Percentiles rank a stretch among this genome's conserved stretches.
These are phyloP conservation scores for Steinernema scapterisci DNA, from an alignment of 2,888 invertebrate species.

Conservation along the genomic window DNA sequence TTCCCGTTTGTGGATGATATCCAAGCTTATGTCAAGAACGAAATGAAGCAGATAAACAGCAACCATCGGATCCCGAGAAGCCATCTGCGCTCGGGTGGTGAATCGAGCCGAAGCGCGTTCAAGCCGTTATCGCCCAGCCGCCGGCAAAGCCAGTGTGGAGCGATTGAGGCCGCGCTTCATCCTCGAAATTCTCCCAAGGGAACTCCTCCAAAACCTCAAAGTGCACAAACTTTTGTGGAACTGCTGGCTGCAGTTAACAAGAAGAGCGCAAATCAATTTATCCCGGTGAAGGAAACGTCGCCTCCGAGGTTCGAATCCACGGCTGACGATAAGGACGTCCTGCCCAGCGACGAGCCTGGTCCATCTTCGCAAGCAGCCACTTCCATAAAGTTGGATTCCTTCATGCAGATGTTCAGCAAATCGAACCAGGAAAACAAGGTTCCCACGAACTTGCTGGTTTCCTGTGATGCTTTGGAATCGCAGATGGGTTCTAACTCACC, in stretches of 20 bases:
- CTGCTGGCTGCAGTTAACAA: conserved; percentile 21
- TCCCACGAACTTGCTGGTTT: not conserved
- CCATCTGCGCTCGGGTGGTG: not conserved
- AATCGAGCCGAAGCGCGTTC: conserved; percentile 15
- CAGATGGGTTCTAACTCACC: not conserved
- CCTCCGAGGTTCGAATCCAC: not conserved
- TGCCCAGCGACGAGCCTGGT: not conserved
- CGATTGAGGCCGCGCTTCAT: conserved; percentile 1
- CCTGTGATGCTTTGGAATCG: not conserved
- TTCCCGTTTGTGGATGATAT: conserved; percentile 60
- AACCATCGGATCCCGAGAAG: not conserved
- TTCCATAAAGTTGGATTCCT: conserved; percentile 5
- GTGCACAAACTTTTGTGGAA: conserved; percentile 19
- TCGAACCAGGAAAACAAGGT: not conserved
- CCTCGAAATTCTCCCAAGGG: not conserved
- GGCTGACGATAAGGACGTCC: not conserved
- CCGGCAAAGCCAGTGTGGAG: not conserved
- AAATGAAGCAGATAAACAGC: not conserved
- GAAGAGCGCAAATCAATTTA: conserved; percentile 19
- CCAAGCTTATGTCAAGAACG: conserved; percentile 40
- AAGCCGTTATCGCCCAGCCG: not conserved
- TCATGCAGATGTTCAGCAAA: conserved; percentile 1
- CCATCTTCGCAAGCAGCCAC: not conserved
- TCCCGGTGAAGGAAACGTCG: not conserved
- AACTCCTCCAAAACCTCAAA: conserved; percentile 20